phyloP scores from a whole-genome alignment of 2,113 vertebrate genomes.

The Azemiops feae region DNA sequence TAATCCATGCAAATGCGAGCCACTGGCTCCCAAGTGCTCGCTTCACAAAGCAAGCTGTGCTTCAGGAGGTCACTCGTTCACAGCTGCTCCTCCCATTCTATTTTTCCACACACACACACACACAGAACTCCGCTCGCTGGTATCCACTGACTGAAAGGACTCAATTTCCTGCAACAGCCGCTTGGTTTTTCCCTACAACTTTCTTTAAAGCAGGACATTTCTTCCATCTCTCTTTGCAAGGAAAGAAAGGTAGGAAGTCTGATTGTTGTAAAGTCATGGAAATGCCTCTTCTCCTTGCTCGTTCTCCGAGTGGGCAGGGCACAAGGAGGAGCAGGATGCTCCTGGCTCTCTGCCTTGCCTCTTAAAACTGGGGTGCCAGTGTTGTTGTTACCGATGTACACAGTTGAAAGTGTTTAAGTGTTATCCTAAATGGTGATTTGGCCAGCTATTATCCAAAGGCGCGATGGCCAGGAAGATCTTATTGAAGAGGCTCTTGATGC shows the following conservation, averaged over 20 bases:
- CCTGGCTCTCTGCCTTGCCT: conserved; percentile 68
- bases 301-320: conserved; percentile 71
- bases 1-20: conserved; percentile 97
- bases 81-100: conserved; percentile 80
- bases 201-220: conserved; percentile 78
- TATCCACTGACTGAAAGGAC: conserved; percentile 79
- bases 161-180: conserved; percentile 80
- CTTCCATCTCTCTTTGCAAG: conserved; percentile 73
- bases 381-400: conserved; percentile 68
- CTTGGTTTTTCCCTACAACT: conserved; percentile 74
- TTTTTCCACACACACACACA: conserved; percentile 59
- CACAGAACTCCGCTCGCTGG: conserved; percentile 76
- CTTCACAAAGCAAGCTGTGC: conserved; percentile 89
- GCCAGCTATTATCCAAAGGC: conserved; percentile 49
- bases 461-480: conserved; percentile 53
- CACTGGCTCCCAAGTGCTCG: conserved; percentile 81
- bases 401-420: conserved; percentile 69
- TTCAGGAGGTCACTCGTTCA: conserved; percentile 87
- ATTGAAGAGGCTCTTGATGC: conserved; percentile 48
- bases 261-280: conserved; percentile 77
- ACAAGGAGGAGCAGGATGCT: conserved; percentile 53
- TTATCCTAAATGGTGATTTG: conserved; percentile 65
- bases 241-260: conserved; percentile 85
- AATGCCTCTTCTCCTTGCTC: conserved; percentile 73
- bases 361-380: conserved; percentile 64